These are phyloP conservation scores for Eristalis tenax DNA, from an alignment of 2,888 invertebrate genomes.

Conservation along the genomic window DNA sequence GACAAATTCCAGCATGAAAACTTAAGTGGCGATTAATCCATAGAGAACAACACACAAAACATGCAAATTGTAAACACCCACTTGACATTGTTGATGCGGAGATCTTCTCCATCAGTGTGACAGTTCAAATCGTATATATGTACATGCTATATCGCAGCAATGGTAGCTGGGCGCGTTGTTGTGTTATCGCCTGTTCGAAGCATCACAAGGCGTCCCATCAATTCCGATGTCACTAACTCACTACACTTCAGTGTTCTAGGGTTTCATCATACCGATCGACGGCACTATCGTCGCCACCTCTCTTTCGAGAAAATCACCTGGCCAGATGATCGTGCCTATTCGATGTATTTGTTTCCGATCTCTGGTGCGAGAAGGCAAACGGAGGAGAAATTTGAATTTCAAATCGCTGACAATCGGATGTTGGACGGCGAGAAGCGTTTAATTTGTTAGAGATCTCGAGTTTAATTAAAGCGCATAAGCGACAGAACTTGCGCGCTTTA, in stretches of 20 bases:
- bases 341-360: conserved; percentile 48
- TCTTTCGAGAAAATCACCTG: conserved; percentile 27
- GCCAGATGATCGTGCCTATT: conserved; percentile 2
- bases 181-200: conserved; percentile 66
- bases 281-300: conserved; percentile 34
- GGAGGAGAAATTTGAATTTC: conserved; percentile 62
- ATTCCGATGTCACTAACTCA: conserved; percentile 59
- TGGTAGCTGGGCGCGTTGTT: conserved; percentile 58
- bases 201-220: conserved; percentile 57
- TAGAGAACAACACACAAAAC: conserved; percentile 57
- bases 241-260: conserved; percentile 27
- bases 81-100: conserved; percentile 63
- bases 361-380: conserved; percentile 17
- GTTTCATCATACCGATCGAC: conserved; percentile 50
- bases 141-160: conserved; percentile 11
- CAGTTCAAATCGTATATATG: neutral
- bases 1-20: conserved; percentile 67
- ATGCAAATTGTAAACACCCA: conserved; percentile 71
- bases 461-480: conserved; percentile 54
- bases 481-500: conserved; percentile 45
- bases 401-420: conserved; percentile 36
- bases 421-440: conserved; percentile 52
- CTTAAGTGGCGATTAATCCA: conserved; percentile 68
- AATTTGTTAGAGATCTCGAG: conserved; percentile 59
- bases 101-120: conserved; percentile 30